Evolutionary conservation across 2,113 vertebrate genomes (phyloP), one percentile per base, ranked within the genome.

Genomic region (Dromas ardeola): DNA sequence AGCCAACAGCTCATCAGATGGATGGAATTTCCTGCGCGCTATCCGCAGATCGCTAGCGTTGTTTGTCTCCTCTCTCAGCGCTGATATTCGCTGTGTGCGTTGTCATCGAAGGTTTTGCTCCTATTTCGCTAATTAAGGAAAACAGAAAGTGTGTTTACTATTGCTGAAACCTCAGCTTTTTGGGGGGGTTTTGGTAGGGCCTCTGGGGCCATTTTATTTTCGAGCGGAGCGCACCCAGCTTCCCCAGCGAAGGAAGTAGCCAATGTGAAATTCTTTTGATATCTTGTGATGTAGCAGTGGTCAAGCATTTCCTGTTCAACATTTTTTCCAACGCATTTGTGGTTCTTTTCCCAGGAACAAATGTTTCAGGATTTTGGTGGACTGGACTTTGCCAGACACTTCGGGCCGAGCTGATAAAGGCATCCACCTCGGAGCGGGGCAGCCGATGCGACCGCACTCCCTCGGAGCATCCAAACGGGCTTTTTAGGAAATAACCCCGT

Each of bases 1-100:
- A 97, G 97, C 96, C 98, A 97, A 84, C 98, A 98, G 98, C 97
- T 98, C 98, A 98, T 98, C 98, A 98, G 97, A 98, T 98, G 96
- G 97, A 96, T 98, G 98, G 98, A 98, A 98, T 98, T 98, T 98
- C 98, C 98, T 98, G 98, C 88, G 29, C 78, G 47, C 87, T 65
- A 76, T 94, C 97, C 81, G 50, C 76, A 91, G 96, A 96, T 97
- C 80, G 30, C 96, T 97, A 61, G 55, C 42, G 62, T 85, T 97
- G 95, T 97, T 98, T 97, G 97, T 97, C 98, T 98, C 82, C 70
- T 83, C 96, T 94, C 96, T 97, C 96, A 93, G 91, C 30, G 18
- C 90, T 42, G 77, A 85, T 88, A 80, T 79, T 94, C 34, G 11
- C 73, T 5, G 3, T 25, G 56, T 25, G 34, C 4, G 3, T 91